phyloP scores from a whole-genome alignment of 2,888 invertebrate species.

The Entomobrya multifasciata region DNA sequence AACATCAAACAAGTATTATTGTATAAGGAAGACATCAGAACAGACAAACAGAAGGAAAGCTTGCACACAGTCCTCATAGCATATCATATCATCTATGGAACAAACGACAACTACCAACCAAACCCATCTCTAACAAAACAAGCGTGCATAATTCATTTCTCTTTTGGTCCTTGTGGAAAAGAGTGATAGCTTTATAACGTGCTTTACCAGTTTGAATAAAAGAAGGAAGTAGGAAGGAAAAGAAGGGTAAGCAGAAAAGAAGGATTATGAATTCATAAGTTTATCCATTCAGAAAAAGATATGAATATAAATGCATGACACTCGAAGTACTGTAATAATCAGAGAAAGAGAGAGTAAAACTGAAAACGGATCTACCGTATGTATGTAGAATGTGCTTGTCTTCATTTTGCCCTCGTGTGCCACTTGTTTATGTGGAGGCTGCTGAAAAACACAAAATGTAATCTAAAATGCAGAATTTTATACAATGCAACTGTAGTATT shows the following conservation, averaged over 20 bases:
- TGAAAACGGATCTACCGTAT: constrained; percentile 44
- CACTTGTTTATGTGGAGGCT: constrained; percentile 3
- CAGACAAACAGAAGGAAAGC: constrained; percentile 27
- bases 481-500: too few species aligned
- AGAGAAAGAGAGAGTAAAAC: constrained; percentile 50
- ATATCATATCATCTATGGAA: constrained; percentile 28
- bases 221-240: constrained; percentile 27
- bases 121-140: constrained; percentile 61
- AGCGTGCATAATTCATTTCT: constrained; percentile 71
- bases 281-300: constrained; percentile 72
- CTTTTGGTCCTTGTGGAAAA: constrained; percentile 67
- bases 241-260: constrained; percentile 59
- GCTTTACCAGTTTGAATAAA: constrained; percentile 51
- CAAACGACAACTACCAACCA: not conserved
- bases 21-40: not conserved
- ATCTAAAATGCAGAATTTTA: too few species aligned
- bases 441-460: constrained; percentile 23
- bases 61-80: constrained; percentile 1
- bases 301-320: constrained; percentile 71
- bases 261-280: constrained; percentile 72
- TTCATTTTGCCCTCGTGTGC: too few species aligned
- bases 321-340: constrained; percentile 68
- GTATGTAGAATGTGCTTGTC: not conserved
- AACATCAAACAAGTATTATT: not conserved
- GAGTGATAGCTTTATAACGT: constrained; percentile 71